A percentile compares a stretch with the other conserved stretches of the same genome.
phyloP scores from a whole-genome alignment of 2,888 invertebrate genomes.

The Theretra japonica region DNA sequence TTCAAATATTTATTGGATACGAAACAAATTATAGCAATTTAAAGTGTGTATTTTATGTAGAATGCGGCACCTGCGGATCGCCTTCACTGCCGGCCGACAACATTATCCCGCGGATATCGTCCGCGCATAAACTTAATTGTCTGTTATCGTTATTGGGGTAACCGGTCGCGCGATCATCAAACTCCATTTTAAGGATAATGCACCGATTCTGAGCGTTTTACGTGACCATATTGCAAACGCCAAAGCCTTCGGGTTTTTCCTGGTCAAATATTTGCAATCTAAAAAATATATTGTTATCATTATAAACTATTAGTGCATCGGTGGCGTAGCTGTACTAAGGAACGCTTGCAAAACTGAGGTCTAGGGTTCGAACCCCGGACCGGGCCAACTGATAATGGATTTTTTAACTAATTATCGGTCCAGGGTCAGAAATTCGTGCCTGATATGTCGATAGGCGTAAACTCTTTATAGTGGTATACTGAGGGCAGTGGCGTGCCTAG shows the following conservation, averaged over 20 bases:
- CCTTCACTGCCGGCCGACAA: not conserved
- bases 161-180: conserved; percentile 35
- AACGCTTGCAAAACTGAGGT: too few species aligned
- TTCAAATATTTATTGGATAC: not conserved
- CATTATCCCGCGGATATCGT: conserved; percentile 35
- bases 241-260: not conserved
- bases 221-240: not conserved
- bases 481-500: too few species aligned
- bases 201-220: conserved; percentile 28
- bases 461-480: too few species aligned
- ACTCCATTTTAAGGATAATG: conserved; percentile 40
- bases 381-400: too few species aligned
- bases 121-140: conserved; percentile 44
- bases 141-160: conserved; percentile 47
- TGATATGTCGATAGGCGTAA: too few species aligned
- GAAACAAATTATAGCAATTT: conserved; percentile 7
- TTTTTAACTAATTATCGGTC: too few species aligned
- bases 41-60: not conserved
- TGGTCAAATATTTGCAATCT: not conserved
- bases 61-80: conserved; percentile 1
- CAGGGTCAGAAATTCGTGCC: too few species aligned
- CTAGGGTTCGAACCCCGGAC: too few species aligned
- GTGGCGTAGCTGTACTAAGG: too few species aligned
- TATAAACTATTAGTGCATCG: not conserved
- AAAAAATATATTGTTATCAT: not conserved